Conservation (phyloP, 2,888 invertebrate genomes). For the Cryptus viduatorius region DNA sequence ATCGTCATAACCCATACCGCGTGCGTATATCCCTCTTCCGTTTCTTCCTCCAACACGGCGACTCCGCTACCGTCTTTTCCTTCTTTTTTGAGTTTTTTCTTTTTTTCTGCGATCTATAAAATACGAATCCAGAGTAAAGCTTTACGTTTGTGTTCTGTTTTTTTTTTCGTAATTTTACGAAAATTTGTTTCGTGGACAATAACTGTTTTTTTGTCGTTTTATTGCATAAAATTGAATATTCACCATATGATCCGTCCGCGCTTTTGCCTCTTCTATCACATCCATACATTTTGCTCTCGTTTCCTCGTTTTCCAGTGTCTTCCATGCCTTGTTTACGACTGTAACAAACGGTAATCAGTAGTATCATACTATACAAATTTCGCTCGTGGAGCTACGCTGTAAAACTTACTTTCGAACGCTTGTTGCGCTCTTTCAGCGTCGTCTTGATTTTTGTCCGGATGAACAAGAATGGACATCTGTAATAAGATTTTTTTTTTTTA, state of each 20-base stretch:
- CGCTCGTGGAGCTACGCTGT: too few species aligned
- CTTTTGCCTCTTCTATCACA: conserved; percentile 98
- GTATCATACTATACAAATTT: background rate
- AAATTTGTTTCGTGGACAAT: too few species aligned
- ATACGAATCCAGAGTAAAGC: background rate
- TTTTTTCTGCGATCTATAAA: conserved; percentile 94
- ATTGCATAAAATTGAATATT: background rate
- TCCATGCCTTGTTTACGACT: conserved; percentile 97
- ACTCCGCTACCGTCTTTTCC: conserved; percentile 87
- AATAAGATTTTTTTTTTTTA: conserved; percentile 75
- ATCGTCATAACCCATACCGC: conserved; percentile 99
- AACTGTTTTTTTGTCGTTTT: background rate
- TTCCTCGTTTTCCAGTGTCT: conserved; percentile 97
- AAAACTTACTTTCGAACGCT: conserved; percentile 90
- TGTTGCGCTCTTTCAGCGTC: conserved; percentile 97
- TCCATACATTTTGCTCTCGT: conserved; percentile 97
- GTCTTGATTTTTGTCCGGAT: conserved; percentile 99
- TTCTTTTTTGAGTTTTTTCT: conserved; percentile 97
- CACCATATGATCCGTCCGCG: conserved; percentile 96
- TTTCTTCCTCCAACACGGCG: conserved; percentile 93
- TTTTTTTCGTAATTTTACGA: too few species aligned
- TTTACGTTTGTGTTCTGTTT: background rate
- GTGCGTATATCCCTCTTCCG: conserved; percentile 94
- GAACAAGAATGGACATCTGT: conserved; percentile 97
- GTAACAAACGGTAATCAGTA: conserved; percentile 36